These are phyloP conservation scores for Myotis daubentonii DNA, from an alignment of 2,797 vertebrate genomes.

Conservation along the genomic window DNA sequence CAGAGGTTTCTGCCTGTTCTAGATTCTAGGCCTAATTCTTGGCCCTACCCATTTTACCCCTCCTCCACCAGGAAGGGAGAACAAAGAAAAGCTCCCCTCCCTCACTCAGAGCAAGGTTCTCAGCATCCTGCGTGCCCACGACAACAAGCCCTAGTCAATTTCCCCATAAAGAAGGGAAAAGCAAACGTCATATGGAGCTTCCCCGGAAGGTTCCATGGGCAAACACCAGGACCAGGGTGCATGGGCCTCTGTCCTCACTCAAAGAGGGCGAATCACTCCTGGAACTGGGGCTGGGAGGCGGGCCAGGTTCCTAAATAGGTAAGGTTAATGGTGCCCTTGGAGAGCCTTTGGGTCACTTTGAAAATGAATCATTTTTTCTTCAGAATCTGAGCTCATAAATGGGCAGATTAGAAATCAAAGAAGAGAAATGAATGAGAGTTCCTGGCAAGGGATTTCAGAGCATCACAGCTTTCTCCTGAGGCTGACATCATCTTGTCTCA, in stretches of 20 bases:
- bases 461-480: not conserved
- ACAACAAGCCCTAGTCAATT: slow-evolving; percentile 43
- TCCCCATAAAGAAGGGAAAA: slow-evolving; percentile 24
- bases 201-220: slow-evolving; percentile 1
- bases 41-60: not conserved
- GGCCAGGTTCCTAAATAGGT: slow-evolving; percentile 38
- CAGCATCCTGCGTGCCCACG: slow-evolving; percentile 32
- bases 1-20: not conserved
- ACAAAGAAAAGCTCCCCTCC: not conserved
- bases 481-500: slow-evolving; percentile 43
- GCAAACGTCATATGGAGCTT: slow-evolving; percentile 55
- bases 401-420: slow-evolving; percentile 57
- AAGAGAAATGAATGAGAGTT: slow-evolving; percentile 18
- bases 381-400: slow-evolving; percentile 61
- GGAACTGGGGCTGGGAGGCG: not conserved
- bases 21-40: not conserved
- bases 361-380: slow-evolving; percentile 65
- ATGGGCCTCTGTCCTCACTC: not conserved
- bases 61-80: slow-evolving; percentile 3
- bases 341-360: slow-evolving; percentile 60
- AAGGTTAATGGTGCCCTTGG: slow-evolving; percentile 51
- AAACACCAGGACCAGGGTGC: not conserved
- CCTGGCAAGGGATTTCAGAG: not conserved
- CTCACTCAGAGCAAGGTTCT: not conserved
- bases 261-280: slow-evolving; percentile 30